Evolutionary conservation across 1,140 invertebrate species (phyloP), one percentile per base, ranked within the genome.

Genomic region (Macrosteles quadrilineatus): DNA sequence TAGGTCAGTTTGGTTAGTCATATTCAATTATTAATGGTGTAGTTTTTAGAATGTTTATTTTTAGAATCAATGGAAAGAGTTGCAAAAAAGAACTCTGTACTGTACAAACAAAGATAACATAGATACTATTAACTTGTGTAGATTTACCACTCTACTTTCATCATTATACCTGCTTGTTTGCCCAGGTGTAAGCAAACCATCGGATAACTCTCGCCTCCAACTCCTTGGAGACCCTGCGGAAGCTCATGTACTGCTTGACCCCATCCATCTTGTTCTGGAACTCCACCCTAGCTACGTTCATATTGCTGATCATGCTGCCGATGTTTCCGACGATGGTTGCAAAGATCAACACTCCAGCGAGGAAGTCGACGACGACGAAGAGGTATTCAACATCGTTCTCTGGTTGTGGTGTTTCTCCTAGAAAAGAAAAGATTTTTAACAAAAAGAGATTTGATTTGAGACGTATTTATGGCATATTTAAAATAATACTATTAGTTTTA

Each of bases 141-240:
- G n/a, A n/a, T n/a, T n/a, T n/a, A n/a, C n/a, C n/a, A n/a, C n/a
- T n/a, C n/a, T n/a, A n/a, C n/a, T n/a, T n/a, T n/a, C n/a, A n/a
- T n/a, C n/a, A n/a, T n/a, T n/a, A n/a, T n/a, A 77, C 77, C 87
- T 95, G 86, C 87, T 95, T 88, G 76, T 97, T 97, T 25, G 91
- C 91, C 95, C 96, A 98, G 17, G 96, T 90, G 80, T 98, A 98
- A 74, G 97, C 95, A 79, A 98, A 98, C 96, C 96, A 98, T 74
- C 96, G 88, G 68, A 98, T 96, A 0, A 94, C 95, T 57, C 95
- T 83, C 0, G 89, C 90, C 81, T 98, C 96, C 65, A 98, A 81
- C 76, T 96, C 93, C 62, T 91, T 89, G 36, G 90, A 90, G 0
- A 97, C 94, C 72, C 87, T 85, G 6, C 94, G 83, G 78, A 97